Percentiles rank a stretch among this genome's conserved stretches.
phyloP scores from a whole-genome alignment of 2,113 vertebrate species.

The zebrafish (Danio rerio) region DNA sequence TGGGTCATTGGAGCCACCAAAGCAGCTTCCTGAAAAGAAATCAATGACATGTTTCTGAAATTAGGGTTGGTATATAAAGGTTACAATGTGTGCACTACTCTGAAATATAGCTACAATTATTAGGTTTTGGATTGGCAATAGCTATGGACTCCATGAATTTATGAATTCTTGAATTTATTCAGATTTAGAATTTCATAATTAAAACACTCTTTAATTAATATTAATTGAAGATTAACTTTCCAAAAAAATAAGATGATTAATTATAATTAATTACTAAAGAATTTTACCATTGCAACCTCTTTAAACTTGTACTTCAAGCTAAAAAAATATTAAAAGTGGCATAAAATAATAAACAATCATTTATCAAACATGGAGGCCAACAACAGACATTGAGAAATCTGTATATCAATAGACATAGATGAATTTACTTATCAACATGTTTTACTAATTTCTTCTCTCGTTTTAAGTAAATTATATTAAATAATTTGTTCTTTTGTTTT shows the following conservation, averaged over 20 bases:
- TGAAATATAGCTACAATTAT: too few species aligned
- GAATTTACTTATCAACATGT: too few species aligned
- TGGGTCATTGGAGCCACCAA: constrained; percentile 37
- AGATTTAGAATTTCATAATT: not conserved
- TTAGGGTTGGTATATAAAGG: not conserved
- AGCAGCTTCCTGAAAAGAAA: not conserved
- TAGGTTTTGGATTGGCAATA: not conserved
- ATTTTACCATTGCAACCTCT: not conserved
- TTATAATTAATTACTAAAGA: not conserved
- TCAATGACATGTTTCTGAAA: not conserved
- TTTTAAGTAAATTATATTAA: too few species aligned
- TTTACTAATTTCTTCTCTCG: too few species aligned
- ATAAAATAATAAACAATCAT: not conserved
- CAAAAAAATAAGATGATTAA: too few species aligned
- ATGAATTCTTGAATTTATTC: not conserved
- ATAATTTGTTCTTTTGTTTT: too few species aligned
- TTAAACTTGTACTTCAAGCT: not conserved
- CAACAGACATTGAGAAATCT: too few species aligned
- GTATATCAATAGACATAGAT: too few species aligned
- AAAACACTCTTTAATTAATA: not conserved
- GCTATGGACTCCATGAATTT: not conserved
- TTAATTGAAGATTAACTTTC: not conserved
- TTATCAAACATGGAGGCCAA: too few species aligned
- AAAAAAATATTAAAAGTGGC: not conserved
- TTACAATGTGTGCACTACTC: not conserved